Evolutionary conservation across 2,888 invertebrate genomes (phyloP), one percentile per base, ranked within the genome.

Genomic region (Lepidonotus clava): DNA sequence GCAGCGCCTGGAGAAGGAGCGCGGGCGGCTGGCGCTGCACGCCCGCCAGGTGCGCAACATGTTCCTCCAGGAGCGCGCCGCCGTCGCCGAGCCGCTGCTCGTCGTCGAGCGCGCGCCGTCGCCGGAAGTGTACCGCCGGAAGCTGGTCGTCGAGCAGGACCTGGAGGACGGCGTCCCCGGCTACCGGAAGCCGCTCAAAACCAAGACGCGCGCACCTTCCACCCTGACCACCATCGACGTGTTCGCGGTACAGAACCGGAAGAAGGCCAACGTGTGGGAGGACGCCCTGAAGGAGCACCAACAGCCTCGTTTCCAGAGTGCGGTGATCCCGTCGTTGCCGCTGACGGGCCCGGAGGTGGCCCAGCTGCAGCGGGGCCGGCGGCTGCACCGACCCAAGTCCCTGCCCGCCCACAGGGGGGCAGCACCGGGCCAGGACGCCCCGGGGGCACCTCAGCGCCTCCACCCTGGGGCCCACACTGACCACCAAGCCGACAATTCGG

Each of bases 191-290:
- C 92, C 90, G 6, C 84, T 91, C 24, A 87, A 90, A 36, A 90
- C 91, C 4, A 89, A 89, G 51, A 88, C 89, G 40, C 87, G 89
- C 28, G 91, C 92, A 4, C 92, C 92, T 0, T 92, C 92, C 0
- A 90, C 90, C 0, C 86, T 92, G 0, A 91, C 90, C 28, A 92
- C 92, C 21, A 92, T 92, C 28, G 92, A 92, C 77, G 92, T 92
- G 1, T 92, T 92, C 86, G 71, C 83, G 8, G 84, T 86, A 11
- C 90, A 89, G 86, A 83, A 89, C 2, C 90, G 89, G 67, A 91
- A 90, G 85, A 92, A 92, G 88, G 89, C 88, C 80, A 92, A 92
- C 88, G 88, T 92, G 0, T 92, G 92, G 92, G 92, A 92, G 51
- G 90, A 90, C 14, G 90, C 90, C 8, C 84, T 90, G 85, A 88